Percentiles rank a stretch among this genome's conserved stretches.
Conservation (phyloP, 64 coral and sea anemone species). For the Porites lutea region DNA sequence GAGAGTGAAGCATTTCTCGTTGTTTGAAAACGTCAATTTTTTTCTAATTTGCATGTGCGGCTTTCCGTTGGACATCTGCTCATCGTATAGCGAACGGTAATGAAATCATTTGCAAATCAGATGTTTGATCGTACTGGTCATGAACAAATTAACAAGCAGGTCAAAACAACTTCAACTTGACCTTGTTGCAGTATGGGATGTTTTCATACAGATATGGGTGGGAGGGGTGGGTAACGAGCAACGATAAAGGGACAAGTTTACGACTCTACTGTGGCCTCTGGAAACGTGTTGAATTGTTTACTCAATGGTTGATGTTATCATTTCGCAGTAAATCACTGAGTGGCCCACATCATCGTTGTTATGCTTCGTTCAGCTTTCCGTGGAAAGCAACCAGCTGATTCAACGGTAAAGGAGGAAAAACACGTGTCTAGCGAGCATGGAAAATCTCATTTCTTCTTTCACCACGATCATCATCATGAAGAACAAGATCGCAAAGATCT, state of each 20-base stretch:
- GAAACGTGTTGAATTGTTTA: too few relatives aligned
- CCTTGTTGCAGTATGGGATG: constrained; percentile 26
- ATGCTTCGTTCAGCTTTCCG: constrained; percentile 46
- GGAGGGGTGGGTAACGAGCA: background rate
- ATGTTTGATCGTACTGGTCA: background rate
- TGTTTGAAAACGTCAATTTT: background rate
- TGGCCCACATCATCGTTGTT: too few relatives aligned
- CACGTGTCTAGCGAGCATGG: background rate
- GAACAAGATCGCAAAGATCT: background rate
- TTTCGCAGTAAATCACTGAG: too few relatives aligned
- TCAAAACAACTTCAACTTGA: background rate
- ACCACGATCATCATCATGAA: background rate
- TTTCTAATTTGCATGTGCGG: background rate
- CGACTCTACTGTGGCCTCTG: too few relatives aligned
- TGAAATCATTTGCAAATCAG: background rate
- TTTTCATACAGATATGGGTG: background rate
- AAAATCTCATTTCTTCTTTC: constrained; percentile 14
- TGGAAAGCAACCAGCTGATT: constrained; percentile 29
- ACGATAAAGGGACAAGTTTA: too few relatives aligned
- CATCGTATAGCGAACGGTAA: background rate
- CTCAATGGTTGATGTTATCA: too few relatives aligned
- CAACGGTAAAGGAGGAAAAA: background rate
- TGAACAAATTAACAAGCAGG: background rate
- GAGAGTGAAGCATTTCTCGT: background rate
- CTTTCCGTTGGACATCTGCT: background rate